Base-by-base conservation (phyloP, 2,797 vertebrate genomes). In the Lepus oiostolus region DNA sequence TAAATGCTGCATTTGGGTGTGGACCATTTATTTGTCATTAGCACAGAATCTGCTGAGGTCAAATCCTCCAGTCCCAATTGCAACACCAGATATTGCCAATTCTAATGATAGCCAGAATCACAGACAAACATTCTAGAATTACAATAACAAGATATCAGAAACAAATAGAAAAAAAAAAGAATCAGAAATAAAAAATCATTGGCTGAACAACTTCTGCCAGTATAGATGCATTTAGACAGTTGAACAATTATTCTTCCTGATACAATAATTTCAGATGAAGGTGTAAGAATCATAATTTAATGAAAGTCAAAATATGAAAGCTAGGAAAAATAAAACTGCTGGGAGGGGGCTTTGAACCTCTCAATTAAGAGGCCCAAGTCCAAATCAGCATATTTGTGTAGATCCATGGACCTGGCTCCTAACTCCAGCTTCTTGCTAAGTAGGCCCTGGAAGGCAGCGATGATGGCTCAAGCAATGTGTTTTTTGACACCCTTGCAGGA, bases 141-240 rank as follows among this genome's bases (percentile, higher is more conserved):
- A 63, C 0, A 81, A 38, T 42, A 26, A 63, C 22, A 35, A 52
- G 58, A 38, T 32, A 60, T 71, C 50, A 82, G 30, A 88, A 85
- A 4, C 68, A 0, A 71, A 4, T 50, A 77, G 26, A 26, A 85
- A 63, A 84, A 85, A 11, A 30, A 42, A 42, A 71, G 42, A 88
- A 4, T 4, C 17, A 95, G 52, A 90, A 90, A 77, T 88, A 82
- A 90, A 90, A 87, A 75, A 62, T 28, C 50, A 24, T n/a, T 9
- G 80, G 2, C 42, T 77, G 28, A 67, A 77, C 4, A 85, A 47
- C 82, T 74, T 94, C 75, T 88, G 47, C 21, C 13, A 88, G 92
- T 58, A 52, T 72, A 1, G 1, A 9, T 77, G 12, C 72, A 63
- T 85, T 93, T 70, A 85, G 7, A 10, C n/a, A 62, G 19, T 88